Percentiles rank a stretch among this genome's conserved stretches.
phyloP scores from a whole-genome alignment of 2,888 invertebrate genomes.

The Campoplex nolae region DNA sequence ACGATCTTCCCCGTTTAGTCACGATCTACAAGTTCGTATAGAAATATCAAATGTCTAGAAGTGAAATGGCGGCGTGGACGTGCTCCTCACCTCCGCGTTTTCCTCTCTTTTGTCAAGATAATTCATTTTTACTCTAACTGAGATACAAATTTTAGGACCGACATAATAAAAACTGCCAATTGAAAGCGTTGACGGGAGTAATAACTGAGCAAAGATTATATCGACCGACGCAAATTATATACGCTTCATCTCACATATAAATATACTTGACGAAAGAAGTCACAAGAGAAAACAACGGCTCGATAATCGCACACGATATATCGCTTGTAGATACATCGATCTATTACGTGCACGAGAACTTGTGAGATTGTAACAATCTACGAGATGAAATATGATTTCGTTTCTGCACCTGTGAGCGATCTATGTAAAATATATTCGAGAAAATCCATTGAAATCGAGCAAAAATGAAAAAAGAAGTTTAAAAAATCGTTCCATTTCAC shows the following conservation, averaged over 20 bases:
- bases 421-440: not conserved
- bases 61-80: constrained; percentile 18
- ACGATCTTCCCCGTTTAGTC: constrained; percentile 74
- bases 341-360: constrained; percentile 52
- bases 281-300: constrained; percentile 25
- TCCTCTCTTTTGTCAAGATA: not conserved
- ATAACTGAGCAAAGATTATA: constrained; percentile 43
- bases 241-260: constrained; percentile 11
- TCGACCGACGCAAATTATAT: constrained; percentile 49
- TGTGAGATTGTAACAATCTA: not conserved
- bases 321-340: constrained; percentile 5
- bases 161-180: constrained; percentile 39
- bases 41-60: constrained; percentile 68
- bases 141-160: constrained; percentile 4
- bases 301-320: constrained; percentile 51
- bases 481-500: not conserved
- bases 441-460: not conserved
- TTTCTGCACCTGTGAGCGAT: not conserved
- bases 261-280: constrained; percentile 6
- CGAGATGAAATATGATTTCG: constrained; percentile 18
- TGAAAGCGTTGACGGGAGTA: constrained; percentile 57
- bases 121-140: constrained; percentile 29
- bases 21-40: constrained; percentile 62
- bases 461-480: not conserved
- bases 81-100: constrained; percentile 32